Percentiles rank a stretch among this genome's conserved stretches.
These are phyloP conservation scores for Oryzias sinensis DNA, from an alignment of 2,797 vertebrate species.

Conservation along the genomic window DNA sequence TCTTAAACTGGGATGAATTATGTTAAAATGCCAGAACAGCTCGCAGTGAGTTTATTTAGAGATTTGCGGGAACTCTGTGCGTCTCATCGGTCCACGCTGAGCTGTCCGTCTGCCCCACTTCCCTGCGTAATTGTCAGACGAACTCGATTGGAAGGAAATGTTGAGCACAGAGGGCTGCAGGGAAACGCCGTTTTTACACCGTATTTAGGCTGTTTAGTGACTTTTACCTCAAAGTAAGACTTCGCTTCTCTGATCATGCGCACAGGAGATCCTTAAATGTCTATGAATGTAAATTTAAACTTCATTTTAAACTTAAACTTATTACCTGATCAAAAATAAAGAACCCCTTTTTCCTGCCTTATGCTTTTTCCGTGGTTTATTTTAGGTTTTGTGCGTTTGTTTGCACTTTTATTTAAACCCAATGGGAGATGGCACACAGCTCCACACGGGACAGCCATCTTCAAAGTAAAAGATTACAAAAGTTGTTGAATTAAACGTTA, in stretches of 20 bases:
- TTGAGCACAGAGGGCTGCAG: constrained; percentile 40
- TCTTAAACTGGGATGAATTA: constrained; percentile 20
- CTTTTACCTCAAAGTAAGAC: constrained; percentile 22
- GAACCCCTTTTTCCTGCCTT: too few species aligned
- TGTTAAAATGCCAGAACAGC: constrained; percentile 19
- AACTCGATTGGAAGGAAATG: constrained; percentile 33
- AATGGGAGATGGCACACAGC: too few species aligned
- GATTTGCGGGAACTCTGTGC: constrained; percentile 19
- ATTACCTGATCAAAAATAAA: too few species aligned
- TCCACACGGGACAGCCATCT: too few species aligned
- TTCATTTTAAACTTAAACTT: too few species aligned
- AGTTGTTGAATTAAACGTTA: too few species aligned
- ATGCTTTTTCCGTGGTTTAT: too few species aligned
- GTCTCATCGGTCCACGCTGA: not conserved
- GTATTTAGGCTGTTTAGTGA: constrained; percentile 2
- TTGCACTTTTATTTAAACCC: too few species aligned
- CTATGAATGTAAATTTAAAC: too few species aligned
- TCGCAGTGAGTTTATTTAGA: constrained; percentile 14
- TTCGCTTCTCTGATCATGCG: not conserved
- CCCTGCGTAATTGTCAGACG: constrained; percentile 7
- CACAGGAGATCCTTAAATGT: too few species aligned
- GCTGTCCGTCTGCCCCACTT: constrained; percentile 26
- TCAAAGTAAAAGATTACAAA: too few species aligned
- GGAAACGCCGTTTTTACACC: constrained; percentile 12
- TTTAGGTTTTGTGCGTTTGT: too few species aligned